Evolutionary conservation across 2,113 vertebrate genomes (phyloP), one percentile per base, ranked within the genome.

Genomic region (Azemiops feae): DNA sequence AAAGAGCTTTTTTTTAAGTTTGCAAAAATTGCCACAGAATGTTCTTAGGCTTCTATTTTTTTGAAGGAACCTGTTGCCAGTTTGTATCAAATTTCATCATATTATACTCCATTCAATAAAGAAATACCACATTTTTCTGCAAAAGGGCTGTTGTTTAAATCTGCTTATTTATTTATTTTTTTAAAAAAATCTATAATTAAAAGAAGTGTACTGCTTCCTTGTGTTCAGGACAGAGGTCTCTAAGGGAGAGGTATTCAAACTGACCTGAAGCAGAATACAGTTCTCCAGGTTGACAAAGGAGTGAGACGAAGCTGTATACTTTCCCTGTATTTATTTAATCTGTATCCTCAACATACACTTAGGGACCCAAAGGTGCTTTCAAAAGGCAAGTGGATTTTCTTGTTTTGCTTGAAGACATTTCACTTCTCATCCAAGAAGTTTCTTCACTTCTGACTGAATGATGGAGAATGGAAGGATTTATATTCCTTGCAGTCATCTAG

Each of bases 1-100:
- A 87, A 58, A 95, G 11, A 69, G 0, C 47, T 81, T 94, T 94
- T 85, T 94, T 45, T 43, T 93, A 54, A 54, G 54, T 85, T 87
- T 58, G 90, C 91, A 69, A 43, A 81, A 9, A 20, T 89, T 55
- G 14, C 23, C 52, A 34, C n/a, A n/a, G 30, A 88, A 52, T 22
- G 52, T 88, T 22, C 34, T 92, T 88, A 87, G 74, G 45, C 45
- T n/a, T 20, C 30, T 54, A 34, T 39, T 6, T n/a, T 47, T 85
- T 23, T 57, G 52, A 85, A 81, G 60, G 50, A 74, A n/a, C 18
- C 14, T 81, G 1, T 45, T 86, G 52, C 6, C 27, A 43, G 47
- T 25, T 93, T 87, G 89, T 93, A 60, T 1, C 5, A 88, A 74
- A 10, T 43, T 91, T 58, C 87, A 52, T 90, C 89, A 87, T 39